Evolutionary conservation across 2,797 vertebrate species (phyloP), one percentile per base, ranked within the genome.

Genomic region (Echiichthys vipera): DNA sequence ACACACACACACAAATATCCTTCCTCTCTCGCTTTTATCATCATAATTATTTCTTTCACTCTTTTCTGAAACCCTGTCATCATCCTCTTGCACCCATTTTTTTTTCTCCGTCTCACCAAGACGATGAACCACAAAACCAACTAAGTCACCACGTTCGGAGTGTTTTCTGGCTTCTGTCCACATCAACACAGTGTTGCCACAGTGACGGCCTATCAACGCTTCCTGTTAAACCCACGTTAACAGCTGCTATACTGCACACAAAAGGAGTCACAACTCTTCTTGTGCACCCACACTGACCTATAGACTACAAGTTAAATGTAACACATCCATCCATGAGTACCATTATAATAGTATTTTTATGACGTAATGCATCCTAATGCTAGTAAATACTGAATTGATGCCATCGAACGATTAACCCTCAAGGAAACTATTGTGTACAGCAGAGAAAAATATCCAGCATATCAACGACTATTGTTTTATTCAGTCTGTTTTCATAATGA

Each of bases 161-260:
- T 72, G 77, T 74, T 78, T 86, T 74, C 73, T 89, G 78, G 80
- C 81, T 63, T 73, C 55, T 0, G 72, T 76, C 67, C 47, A 77
- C 78, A 81, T 80, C 78, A 91, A 88, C 87, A 87, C 29, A 47
- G 49, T 7, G 86, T 90, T 77, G 75, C 85, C 70, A 47, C 0
- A 68, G 80, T 18, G 70, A 88, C 43, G 4, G 42, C 74, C 78
- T 77, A 87, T 86, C 88, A 89, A 71, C 65, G 17, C 76, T 89
- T 92, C 88, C 92, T 85, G 88, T 79, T 78, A 53, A 65, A 82
- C 45, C 50, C 42, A 0, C 57, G 71, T 40, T 40, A 81, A 70
- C 74, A 81, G 85, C 78, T 80, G 84, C 46, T 56, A 2, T 13
- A 29, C 58, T 77, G 29, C 4, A 39, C 29, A 56, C 5, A 49